These are phyloP conservation scores for Hormaphis cornu DNA, from an alignment of 1,140 invertebrate genomes.

Conservation along the genomic window DNA sequence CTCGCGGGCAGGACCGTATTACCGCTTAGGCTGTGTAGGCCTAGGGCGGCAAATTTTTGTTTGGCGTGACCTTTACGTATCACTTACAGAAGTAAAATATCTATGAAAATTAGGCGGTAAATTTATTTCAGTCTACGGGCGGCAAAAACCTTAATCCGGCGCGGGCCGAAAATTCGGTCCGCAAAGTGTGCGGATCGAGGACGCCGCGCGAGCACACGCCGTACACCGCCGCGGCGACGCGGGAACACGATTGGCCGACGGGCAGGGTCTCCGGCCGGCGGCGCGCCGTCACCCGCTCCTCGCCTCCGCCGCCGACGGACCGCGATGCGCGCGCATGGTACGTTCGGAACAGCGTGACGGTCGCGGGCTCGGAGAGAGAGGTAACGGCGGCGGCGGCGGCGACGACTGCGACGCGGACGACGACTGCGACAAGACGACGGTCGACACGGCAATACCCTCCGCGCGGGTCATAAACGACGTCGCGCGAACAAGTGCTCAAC, in stretches of 20 bases:
- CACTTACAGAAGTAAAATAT: no score
- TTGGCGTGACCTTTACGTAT: no score
- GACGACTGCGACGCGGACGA: constrained; percentile 12
- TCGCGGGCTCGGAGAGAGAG: constrained; percentile 8
- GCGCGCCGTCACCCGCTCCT: background rate
- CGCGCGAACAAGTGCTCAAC: constrained; percentile 22
- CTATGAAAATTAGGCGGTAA: no score
- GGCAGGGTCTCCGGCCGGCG: background rate
- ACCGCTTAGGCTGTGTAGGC: no score
- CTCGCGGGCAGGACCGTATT: no score
- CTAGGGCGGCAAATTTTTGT: no score
- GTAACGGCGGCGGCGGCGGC: constrained; percentile 4
- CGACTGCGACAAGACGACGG: constrained; percentile 11
- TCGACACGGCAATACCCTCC: constrained; percentile 24
- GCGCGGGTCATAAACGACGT: constrained; percentile 30
- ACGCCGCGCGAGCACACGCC: background rate
- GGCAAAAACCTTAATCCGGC: no score
- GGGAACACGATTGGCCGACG: background rate
- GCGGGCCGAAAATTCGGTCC: no score
- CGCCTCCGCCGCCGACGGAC: background rate
- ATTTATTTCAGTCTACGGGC: no score
- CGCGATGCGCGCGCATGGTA: background rate
- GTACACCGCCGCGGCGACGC: background rate
- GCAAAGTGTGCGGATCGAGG: background rate
- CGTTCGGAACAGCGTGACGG: background rate